Evolutionary conservation across 64 coral and sea anemone genomes (phyloP), one percentile per base, ranked within the genome.

Genomic region (Pachyseris speciosa): DNA sequence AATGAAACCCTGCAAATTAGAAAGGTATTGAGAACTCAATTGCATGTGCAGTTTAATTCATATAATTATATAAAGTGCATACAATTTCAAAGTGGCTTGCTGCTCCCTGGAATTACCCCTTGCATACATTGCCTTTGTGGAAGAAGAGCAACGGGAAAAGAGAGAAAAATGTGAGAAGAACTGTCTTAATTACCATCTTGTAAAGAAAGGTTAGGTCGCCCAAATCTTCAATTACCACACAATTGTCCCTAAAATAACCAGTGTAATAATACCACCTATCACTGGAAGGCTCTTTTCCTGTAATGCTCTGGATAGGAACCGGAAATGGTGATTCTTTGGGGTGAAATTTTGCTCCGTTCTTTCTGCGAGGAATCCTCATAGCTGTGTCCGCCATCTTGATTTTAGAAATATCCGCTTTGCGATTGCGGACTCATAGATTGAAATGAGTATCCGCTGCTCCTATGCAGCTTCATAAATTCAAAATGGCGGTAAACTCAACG

Each of bases 181-280:
- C n/a, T n/a, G n/a, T n/a, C n/a, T n/a, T n/a, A 40, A 67, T 44
- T 60, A 98, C 97, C 97, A 99, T 99, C 92, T 84, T 95, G 90
- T 99, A 99, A 9, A 99, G 86, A 71, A 93, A 95, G 17, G 94
- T 95, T 31, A 99, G 55, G 76, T 99, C 97, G 5, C 97, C 97
- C 65, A 87, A 59, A 38, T 90, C 86, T 87, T 99, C 93, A 51
- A 99, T 71, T 34, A 95, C 74, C 5, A 99, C 94, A 55, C 90
- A 93, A 49, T 93, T 91, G 61, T 90, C 86, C 26, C 97, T 72
- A n/a, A 99, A 91, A 76, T 93, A 50, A 10, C 97, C 97, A 69
- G 91, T 89, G 67, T 99, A 99, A 50, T 93, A 99, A 65, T 92
- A 99, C 97, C 97, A 99, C n/a, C 86, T 48, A 22, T 74, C 74